Evolutionary conservation across 2,797 vertebrate species (phyloP).

Genomic region (Netta rufina): DNA sequence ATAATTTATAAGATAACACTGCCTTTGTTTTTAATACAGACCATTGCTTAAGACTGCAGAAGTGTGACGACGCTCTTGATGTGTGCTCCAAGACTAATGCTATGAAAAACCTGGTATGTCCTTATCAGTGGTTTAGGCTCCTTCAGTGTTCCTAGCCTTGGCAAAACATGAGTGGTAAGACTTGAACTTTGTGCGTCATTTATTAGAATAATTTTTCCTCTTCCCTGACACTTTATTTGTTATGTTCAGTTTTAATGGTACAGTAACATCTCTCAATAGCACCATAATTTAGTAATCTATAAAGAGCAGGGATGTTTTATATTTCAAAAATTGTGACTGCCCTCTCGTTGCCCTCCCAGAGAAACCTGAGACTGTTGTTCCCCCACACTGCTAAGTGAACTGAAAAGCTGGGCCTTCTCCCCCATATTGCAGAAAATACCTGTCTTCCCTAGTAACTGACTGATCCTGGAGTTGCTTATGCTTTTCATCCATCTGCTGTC

Average conservation of each 20-base stretch:
- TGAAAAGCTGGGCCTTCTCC: background rate
- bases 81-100: background rate
- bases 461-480: background rate
- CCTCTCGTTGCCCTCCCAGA: background rate
- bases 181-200: conserved; percentile 6
- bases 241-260: background rate
- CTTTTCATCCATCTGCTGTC: conserved; percentile 52
- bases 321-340: background rate
- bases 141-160: background rate
- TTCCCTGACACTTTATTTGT: conserved; percentile 9
- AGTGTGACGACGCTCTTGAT: background rate
- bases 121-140: background rate
- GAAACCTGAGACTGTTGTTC: background rate
- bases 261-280: conserved; percentile 14
- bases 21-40: background rate
- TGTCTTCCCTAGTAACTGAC: background rate
- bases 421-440: conserved; percentile 16
- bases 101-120: background rate
- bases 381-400: background rate
- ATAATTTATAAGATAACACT: background rate
- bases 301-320: background rate
- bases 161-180: background rate
- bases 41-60: background rate
- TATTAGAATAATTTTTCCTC: conserved; percentile 34
- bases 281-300: conserved; percentile 9